Base-by-base conservation (phyloP, 2,797 vertebrate species). In the Pseudomugil gertrudae region DNA sequence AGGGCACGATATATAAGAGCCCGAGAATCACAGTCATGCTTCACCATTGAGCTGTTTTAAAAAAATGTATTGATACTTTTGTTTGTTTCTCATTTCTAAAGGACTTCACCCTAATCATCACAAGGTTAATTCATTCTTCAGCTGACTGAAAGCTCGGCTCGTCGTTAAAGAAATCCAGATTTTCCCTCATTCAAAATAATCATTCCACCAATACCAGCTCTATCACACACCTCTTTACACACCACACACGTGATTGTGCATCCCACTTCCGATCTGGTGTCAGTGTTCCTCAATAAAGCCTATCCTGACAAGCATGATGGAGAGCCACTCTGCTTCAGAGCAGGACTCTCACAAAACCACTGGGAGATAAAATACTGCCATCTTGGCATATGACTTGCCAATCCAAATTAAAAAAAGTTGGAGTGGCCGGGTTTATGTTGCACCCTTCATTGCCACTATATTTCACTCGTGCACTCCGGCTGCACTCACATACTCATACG, bases 341-440 rank as follows among this genome's bases (percentile, higher is more conserved):
- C 81, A 72, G 76, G 81, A 89, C 82, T 81, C 87, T 89, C 87
- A 84, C 84, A 90, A 89, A 90, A 86, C 64, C 72, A 83, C 86
- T 84, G 59, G 59, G 66, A 73, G 80, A 78, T 87, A 88, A 92
- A 90, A 91, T 91, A 92, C 60, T 51, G 77, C 81, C 74, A 53
- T 75, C 65, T 66, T 59, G 81, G 83, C 81, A 83, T 80, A 69
- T 80, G 82, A 86, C 87, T 90, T 90, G 89, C 91, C 91, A 90
- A 90, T 93, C 89, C 90, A 92, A 93, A 92, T 92, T 87, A 87
- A 81, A 92, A 90, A 92, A 93, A 89, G 87, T 89, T 89, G 53
- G 84, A 91, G 89, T 79, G 88, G 81, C 78, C 72, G 62, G 84
- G 81, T 90, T 88, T 90, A 84, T 70, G 76, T 75, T 59, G 73